These are phyloP conservation scores for Heterodera schachtii DNA, from an alignment of 1,140 invertebrate species.

Conservation along the genomic window DNA sequence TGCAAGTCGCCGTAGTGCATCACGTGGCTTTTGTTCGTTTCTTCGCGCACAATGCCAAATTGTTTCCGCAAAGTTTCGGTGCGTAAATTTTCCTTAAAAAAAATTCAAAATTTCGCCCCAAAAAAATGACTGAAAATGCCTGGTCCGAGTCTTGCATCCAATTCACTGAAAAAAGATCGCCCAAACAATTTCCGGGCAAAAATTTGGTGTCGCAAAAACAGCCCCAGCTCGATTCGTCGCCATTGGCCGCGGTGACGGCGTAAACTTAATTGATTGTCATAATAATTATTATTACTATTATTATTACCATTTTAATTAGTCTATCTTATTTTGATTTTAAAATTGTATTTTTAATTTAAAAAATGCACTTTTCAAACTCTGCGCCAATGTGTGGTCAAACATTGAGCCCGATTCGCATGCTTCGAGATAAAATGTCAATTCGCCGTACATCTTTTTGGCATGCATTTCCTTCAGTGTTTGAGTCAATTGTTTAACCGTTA, in stretches of 20 bases:
- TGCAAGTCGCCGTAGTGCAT: slow-evolving; percentile 71
- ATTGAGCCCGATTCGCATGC: slow-evolving; percentile 75
- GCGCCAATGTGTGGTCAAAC: slow-evolving; percentile 72
- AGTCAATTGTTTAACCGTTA: slow-evolving; percentile 67
- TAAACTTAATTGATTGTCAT: slow-evolving; percentile 11
- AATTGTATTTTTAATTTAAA: slow-evolving; percentile 8
- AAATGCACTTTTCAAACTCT: slow-evolving; percentile 66
- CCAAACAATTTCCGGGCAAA: slow-evolving; percentile 55
- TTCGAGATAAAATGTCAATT: slow-evolving; percentile 72
- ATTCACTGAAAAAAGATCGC: slow-evolving; percentile 69
- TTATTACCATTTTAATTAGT: too few species aligned
- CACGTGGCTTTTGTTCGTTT: slow-evolving; percentile 73
- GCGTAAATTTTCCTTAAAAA: slow-evolving; percentile 69
- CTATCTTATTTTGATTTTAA: too few species aligned
- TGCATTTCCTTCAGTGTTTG: slow-evolving; percentile 69
- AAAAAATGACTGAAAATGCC: slow-evolving; percentile 61
- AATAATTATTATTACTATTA: too few species aligned
- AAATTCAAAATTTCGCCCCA: not conserved
- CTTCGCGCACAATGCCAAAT: slow-evolving; percentile 70
- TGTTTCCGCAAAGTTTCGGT: slow-evolving; percentile 71
- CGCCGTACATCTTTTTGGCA: slow-evolving; percentile 66
- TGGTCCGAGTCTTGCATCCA: slow-evolving; percentile 75
- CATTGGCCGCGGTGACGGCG: slow-evolving; percentile 72
- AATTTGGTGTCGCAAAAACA: slow-evolving; percentile 63
- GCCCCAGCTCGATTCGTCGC: slow-evolving; percentile 67